A percentile compares a stretch with the other conserved stretches of the same genome.
Evolutionary conservation across 1,140 invertebrate genomes (phyloP).

Genomic region (Microplitis demolitor): DNA sequence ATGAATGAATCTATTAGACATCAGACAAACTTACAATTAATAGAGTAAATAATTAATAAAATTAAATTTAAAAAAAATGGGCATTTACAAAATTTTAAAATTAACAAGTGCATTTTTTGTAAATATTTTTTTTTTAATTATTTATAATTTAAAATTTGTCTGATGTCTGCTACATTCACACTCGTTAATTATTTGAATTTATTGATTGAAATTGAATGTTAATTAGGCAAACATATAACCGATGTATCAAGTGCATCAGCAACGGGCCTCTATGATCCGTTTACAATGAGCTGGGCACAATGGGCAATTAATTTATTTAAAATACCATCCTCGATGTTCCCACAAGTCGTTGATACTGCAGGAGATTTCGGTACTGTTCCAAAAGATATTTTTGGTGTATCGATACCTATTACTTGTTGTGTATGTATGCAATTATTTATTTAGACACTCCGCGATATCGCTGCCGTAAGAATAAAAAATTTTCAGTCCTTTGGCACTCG

Average conservation of each 20-base stretch:
- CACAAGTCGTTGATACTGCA: constrained; percentile 78
- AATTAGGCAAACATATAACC: constrained; percentile 71
- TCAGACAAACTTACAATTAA: too few relatives aligned
- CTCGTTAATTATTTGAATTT: too few relatives aligned
- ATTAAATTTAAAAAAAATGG: too few relatives aligned
- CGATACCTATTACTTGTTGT: constrained; percentile 78
- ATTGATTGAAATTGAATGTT: neutral
- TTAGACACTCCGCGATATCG: too few relatives aligned
- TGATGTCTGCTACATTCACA: too few relatives aligned
- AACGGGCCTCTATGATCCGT: constrained; percentile 93
- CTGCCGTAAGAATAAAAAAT: neutral
- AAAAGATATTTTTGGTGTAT: constrained; percentile 71
- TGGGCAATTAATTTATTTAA: constrained; percentile 73
- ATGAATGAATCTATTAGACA: too few relatives aligned
- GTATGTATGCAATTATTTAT: constrained; percentile 62
- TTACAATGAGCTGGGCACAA: constrained; percentile 78
- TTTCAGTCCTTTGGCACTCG: too few relatives aligned
- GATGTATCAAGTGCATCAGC: constrained; percentile 89
- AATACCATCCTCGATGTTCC: constrained; percentile 77
- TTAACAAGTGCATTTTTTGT: too few relatives aligned
- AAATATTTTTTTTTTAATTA: too few relatives aligned
- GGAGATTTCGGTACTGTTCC: constrained; percentile 73
- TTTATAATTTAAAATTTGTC: too few relatives aligned
- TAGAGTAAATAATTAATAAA: too few relatives aligned
- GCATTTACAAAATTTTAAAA: too few relatives aligned